Percentiles rank a stretch among this genome's conserved stretches.
Conservation (phyloP, 92 coral and sea anemone genomes). For the Montipora capitata region DNA sequence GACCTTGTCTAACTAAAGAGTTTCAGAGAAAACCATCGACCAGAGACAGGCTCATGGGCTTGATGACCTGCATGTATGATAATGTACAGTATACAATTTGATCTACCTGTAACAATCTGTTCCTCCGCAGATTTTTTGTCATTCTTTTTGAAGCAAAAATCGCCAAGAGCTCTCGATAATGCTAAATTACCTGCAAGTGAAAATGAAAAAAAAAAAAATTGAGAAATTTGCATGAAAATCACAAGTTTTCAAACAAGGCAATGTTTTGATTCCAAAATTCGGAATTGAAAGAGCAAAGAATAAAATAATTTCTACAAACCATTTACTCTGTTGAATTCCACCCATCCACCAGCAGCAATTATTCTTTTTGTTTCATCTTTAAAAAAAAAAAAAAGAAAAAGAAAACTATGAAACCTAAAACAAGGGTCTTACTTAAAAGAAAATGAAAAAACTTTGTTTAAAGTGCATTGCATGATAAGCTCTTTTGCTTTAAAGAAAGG, state of each 20-base stretch:
- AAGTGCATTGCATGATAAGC: no score
- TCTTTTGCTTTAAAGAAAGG: no score
- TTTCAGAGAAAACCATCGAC: no score
- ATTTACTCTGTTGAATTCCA: slow-evolving; percentile 99
- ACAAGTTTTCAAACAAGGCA: not conserved
- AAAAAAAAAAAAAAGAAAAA: slow-evolving; percentile 18
- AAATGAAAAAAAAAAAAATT: not conserved
- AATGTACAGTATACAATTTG: no score
- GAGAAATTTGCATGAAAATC: no score
- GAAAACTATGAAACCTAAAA: no score
- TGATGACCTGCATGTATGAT: slow-evolving; percentile 5
- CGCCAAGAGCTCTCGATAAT: slow-evolving; percentile 98
- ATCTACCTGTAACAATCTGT: slow-evolving; percentile 96
- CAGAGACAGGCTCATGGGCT: no score
- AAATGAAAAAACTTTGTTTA: no score
- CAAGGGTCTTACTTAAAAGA: no score
- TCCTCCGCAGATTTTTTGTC: slow-evolving; percentile 95
- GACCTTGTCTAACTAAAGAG: no score
- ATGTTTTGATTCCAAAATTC: not conserved
- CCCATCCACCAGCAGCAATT: slow-evolving; percentile 99
- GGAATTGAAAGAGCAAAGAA: not conserved
- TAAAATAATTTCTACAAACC: slow-evolving; percentile 41
- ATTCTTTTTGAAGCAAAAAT: slow-evolving; percentile 98
- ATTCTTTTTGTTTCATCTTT: slow-evolving; percentile 98
- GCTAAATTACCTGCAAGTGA: slow-evolving; percentile 89